Evolutionary conservation across 92 coral and sea anemone genomes (phyloP).

Genomic region (Zoanthus sansibaricus): DNA sequence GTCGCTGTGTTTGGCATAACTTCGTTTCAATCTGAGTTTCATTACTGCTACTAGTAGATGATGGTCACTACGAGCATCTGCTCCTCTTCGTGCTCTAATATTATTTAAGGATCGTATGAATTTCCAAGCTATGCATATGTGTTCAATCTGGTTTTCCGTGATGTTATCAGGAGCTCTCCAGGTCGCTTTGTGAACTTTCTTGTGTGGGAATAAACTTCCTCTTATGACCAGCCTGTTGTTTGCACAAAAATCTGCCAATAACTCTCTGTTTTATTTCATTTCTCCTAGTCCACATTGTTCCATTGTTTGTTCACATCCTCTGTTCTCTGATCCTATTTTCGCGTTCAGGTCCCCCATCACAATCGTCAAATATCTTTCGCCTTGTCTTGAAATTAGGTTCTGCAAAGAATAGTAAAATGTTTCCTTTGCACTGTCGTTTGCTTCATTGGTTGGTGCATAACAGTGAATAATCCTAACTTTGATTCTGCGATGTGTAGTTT

Average conservation of each 20-base stretch:
- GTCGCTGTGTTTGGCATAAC: not conserved
- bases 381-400: not conserved
- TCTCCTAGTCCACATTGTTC: not conserved
- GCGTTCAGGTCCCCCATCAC: slow-evolving; percentile 39
- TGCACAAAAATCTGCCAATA: slow-evolving; percentile 24
- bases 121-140: not conserved
- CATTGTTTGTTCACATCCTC: not conserved
- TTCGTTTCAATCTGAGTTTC: not conserved
- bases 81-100: not conserved
- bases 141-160: not conserved
- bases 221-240: not conserved
- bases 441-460: slow-evolving; percentile 27
- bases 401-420: slow-evolving; percentile 10
- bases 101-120: not conserved
- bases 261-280: slow-evolving; percentile 21
- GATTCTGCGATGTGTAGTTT: not conserved
- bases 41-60: not conserved
- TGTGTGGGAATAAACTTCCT: not conserved
- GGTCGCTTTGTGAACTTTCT: not conserved
- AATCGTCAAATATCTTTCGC: not conserved
- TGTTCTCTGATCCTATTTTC: slow-evolving; percentile 6
- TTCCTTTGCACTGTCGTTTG: slow-evolving; percentile 11
- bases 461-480: not conserved
- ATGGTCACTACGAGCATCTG: not conserved
- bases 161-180: not conserved